phyloP scores from a whole-genome alignment of 2,113 vertebrate species.

The Leptodactylus fuscus region DNA sequence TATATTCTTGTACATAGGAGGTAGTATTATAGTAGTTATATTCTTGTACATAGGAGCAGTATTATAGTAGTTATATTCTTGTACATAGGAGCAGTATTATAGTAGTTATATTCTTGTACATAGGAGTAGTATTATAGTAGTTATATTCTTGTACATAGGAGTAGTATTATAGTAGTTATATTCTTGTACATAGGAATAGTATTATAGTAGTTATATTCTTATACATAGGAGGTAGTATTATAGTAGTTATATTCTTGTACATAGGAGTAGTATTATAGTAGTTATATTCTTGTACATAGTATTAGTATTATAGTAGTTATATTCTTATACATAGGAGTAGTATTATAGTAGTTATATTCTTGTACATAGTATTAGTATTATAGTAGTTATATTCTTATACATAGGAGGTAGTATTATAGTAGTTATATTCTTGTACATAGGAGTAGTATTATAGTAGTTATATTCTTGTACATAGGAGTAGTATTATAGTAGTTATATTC shows the following conservation, averaged over 20 bases:
- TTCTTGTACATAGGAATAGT: neutral
- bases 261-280: neutral
- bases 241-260: neutral
- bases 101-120: slow-evolving; percentile 7
- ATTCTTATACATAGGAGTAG: neutral
- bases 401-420: slow-evolving; percentile 5
- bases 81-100: neutral
- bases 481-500: neutral
- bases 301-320: slow-evolving; percentile 9
- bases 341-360: slow-evolving; percentile 8
- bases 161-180: slow-evolving; percentile 2
- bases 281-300: slow-evolving; percentile 12
- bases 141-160: slow-evolving; percentile 8
- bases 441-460: slow-evolving; percentile 3
- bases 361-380: neutral
- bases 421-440: neutral
- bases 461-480: neutral
- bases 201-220: slow-evolving; percentile 7
- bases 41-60: slow-evolving; percentile 1
- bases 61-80: slow-evolving; percentile 14
- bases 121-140: neutral
- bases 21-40: slow-evolving; percentile 4
- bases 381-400: slow-evolving; percentile 9
- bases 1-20: slow-evolving; percentile 1
- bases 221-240: slow-evolving; percentile 1